Percentiles rank a stretch among this genome's conserved stretches.
phyloP scores from a whole-genome alignment of 2,888 invertebrate genomes.

The Apantesis nais region DNA sequence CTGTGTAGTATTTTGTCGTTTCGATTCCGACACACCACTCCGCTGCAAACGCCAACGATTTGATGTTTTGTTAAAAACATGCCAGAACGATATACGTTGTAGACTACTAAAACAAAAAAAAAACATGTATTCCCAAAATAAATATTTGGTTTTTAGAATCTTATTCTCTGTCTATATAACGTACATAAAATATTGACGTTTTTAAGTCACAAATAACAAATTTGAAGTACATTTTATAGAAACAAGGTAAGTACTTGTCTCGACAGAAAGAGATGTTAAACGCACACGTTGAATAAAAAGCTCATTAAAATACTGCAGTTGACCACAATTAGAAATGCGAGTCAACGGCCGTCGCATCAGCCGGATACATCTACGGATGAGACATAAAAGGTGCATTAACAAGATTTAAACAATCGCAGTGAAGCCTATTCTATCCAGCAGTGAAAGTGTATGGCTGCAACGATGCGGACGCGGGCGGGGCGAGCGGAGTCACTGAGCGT shows the following conservation, averaged over 20 bases:
- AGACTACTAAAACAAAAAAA: background rate
- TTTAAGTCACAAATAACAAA: background rate
- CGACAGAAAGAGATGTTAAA: conserved; percentile 25
- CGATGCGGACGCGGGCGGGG: conserved; percentile 24
- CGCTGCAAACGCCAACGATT: too few relatives aligned
- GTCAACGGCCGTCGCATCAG: conserved; percentile 71
- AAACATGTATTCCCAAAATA: background rate
- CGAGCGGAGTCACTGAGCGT: conserved; percentile 23
- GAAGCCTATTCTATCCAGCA: conserved; percentile 49
- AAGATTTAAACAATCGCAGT: conserved; percentile 56
- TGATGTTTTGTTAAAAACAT: background rate
- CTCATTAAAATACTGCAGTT: conserved; percentile 40
- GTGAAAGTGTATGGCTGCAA: conserved; percentile 49
- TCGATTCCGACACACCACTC: background rate
- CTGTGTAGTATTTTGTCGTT: background rate
- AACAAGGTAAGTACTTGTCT: background rate
- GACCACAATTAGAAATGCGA: conserved; percentile 63
- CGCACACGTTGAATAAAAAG: conserved; percentile 44
- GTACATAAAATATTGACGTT: background rate
- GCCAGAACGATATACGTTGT: background rate
- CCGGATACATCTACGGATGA: conserved; percentile 70
- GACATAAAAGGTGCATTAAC: conserved; percentile 64
- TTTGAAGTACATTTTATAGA: background rate
- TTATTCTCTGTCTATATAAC: too few relatives aligned
- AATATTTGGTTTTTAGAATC: background rate